Evolutionary conservation across 1,140 invertebrate species (phyloP), one percentile per base, ranked within the genome.

Genomic region (Drosophila orena): DNA sequence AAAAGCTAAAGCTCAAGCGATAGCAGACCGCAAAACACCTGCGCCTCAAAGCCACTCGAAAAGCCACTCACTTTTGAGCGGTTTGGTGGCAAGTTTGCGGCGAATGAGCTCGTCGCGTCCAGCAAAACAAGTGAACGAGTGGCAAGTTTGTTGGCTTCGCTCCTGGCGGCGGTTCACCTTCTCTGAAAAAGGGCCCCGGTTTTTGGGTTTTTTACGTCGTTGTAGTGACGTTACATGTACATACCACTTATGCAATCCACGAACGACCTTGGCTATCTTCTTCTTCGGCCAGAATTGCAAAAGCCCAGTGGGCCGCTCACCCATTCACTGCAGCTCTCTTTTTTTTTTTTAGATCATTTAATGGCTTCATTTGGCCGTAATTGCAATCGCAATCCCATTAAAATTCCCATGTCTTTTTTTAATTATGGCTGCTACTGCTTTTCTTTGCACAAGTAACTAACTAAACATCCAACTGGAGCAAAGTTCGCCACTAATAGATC

Each of bases 111-210:
- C 65, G 83, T 65, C n/a, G 20, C 34, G 47, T 81, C 72, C 77
- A 58, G 66, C 52, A 37, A 52, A 56, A 27, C 72, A 35, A 60
- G 62, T 57, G 71, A 60, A 52, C 43, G 38, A 35, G 44, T 46
- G 50, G 27, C 59, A 77, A 85, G 81, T 86, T 88, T 88, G 75
- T 83, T 86, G 79, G 75, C 83, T 86, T 81, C 79, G 74, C 64
- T 88, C 79, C 85, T 81, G 62, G 56, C 56, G 56, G 59, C 75
- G 37, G 84, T 79, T 86, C 83, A 88, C 83, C 83, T 86, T 86
- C 83, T 56, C 44, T 46, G 47, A 8, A 46, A 76, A 77, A 76
- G 72, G 74, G 64, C 64, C 64, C 55, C 54, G 68, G 65, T 58
- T 81, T 52, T 70, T 76, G 66, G 79, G 37, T 11, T 43, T 15